These are phyloP conservation scores for Holothuria glaberrima DNA, from an alignment of 35 echinoderm and acorn worm species.

Conservation along the genomic window DNA sequence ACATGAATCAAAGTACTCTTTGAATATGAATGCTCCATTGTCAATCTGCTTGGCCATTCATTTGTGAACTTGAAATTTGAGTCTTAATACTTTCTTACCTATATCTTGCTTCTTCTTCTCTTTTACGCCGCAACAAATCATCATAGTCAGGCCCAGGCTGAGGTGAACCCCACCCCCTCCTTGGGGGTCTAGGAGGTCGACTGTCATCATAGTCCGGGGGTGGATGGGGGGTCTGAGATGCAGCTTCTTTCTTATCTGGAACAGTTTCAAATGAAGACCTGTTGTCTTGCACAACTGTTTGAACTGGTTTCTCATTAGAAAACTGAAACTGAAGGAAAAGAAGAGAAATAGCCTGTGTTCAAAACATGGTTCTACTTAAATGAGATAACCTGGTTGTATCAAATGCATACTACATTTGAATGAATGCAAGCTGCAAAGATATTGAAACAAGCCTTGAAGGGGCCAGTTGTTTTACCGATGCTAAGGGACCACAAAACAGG, in stretches of 20 bases:
- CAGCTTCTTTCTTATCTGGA: conserved; percentile 52
- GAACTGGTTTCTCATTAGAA: neutral
- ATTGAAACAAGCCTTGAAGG: too few relatives aligned
- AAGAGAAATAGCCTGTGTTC: neutral
- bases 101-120: conserved; percentile 85
- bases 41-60: too few relatives aligned
- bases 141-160: conserved; percentile 80
- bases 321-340: neutral
- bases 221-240: conserved; percentile 79
- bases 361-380: neutral
- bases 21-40: too few relatives aligned
- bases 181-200: conserved; percentile 62
- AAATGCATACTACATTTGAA: neutral
- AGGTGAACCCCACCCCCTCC: conserved; percentile 90
- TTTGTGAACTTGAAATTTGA: too few relatives aligned
- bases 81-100: conserved; percentile 41
- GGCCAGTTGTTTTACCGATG: too few relatives aligned
- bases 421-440: neutral
- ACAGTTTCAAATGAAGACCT: conserved; percentile 1
- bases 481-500: too few relatives aligned
- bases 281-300: neutral
- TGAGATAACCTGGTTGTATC: neutral
- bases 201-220: conserved; percentile 70
- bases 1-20: too few relatives aligned
- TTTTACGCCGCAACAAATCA: conserved; percentile 74